Base-by-base conservation (phyloP, 2,113 vertebrate genomes). In the Tetrao urogallus region DNA sequence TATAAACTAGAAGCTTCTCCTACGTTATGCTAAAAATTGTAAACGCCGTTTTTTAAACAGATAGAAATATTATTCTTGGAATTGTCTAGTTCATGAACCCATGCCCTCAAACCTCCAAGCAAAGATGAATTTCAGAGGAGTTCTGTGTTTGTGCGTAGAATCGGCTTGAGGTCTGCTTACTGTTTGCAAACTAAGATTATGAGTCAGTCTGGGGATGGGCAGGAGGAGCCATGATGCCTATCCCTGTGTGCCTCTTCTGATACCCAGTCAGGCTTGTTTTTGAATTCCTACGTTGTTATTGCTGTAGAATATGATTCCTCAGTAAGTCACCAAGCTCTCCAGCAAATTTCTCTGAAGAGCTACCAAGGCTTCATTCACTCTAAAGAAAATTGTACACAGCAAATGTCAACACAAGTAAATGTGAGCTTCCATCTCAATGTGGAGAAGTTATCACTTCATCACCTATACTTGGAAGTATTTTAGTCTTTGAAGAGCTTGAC, bases 1-100 rank as follows among this genome's bases (percentile, higher is more conserved):
- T 36, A 76, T 91, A 76, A 89, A 15, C 78, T 67, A 91, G 45
- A 74, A 89, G 5, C 14, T 88, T 87, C 75, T 85, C 84, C 60
- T 40, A n/a, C 50, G 36, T 85, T 77, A 34, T 6, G 20, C 75
- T 83, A 71, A 71, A 90, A 88, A 69, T 71, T 2, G 5, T 54
- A 54, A 70, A 57, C 32, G 4, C 45, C 21, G 21, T 76, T 54
- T 93, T 89, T 87, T 78, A 85, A 79, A 66, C 47, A 91, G 34
- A 60, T 85, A 32, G 83, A 92, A 63, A 32, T 72, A 43, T 66
- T 78, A 3, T 63, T 79, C 38, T 43, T 87, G 82, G 69, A 50
- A 42, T 71, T 61, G 30, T 52, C 61, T 52, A 16, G 19, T 76
- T 84, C 72, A 69, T 72, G 66, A 67, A 11, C 64, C 61, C 10